Base-by-base conservation (phyloP, 2,797 vertebrate genomes). In the Cyprinodon diabolis region DNA sequence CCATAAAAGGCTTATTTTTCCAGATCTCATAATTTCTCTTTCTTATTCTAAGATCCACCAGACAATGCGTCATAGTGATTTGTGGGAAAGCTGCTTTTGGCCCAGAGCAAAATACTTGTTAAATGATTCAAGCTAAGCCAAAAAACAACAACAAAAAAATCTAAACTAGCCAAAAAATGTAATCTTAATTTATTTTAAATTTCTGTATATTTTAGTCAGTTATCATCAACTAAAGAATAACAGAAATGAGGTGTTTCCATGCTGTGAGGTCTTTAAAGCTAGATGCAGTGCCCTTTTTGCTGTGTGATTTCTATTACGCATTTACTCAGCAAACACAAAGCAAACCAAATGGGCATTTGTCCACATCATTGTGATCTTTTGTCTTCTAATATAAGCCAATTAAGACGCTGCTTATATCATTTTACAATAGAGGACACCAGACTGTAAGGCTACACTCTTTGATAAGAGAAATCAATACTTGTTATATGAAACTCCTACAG, bases 401-500 rank as follows among this genome's bases (percentile, higher is more conserved):
- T 21, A 63, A 69, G 21, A 30, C 10, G 15, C 23, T 13, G 4
- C 68, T 62, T 49, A 21, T 67, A 57, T 63, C n/a, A n/a, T 77
- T 78, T 76, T 66, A 72, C 57, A 47, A 73, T 45, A 75, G 58
- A 68, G 49, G 55, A 69, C 71, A 56, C 74, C 55, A 71, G 81
- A 70, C 68, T 71, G 63, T 56, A 81, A 73, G 66, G 30, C 75
- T 56, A 48, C 74, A 54, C 76, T 21, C 35, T 70, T 78, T 69
- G 82, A 67, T 80, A 81, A 72, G 71, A 51, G 68, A 77, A 85
- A 88, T 88, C 85, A 73, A 78, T 87, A 76, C 58, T 23, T 79
- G 75, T 78, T 80, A 83, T 78, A 76, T 83, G 86, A 86, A 76
- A 76, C 75, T 66, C 71, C 54, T 4, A 62, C 47, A 68, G 66